Evolutionary conservation across 2,888 invertebrate genomes (phyloP).

Genomic region (Drosophila subquinaria): DNA sequence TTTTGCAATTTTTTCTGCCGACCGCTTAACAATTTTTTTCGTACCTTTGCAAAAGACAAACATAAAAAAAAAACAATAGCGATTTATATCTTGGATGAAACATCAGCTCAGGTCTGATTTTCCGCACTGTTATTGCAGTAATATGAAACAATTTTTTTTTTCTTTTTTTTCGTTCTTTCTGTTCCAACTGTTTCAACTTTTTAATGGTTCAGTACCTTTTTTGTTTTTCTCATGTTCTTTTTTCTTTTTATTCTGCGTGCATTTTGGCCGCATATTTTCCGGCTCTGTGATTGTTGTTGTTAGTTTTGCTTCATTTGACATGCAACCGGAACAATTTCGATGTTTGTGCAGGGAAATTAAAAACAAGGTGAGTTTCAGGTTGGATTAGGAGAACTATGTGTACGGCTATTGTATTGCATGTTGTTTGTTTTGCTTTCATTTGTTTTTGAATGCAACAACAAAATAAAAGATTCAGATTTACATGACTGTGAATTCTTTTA

Average conservation of each 20-base stretch:
- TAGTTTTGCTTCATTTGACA: slow-evolving; percentile 67
- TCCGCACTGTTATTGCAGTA: slow-evolving; percentile 72
- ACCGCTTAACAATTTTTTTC: slow-evolving; percentile 41
- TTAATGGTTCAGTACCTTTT: slow-evolving; percentile 7
- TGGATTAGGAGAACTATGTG: slow-evolving; percentile 37
- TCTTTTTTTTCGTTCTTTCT: slow-evolving; percentile 3
- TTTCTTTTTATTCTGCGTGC: slow-evolving; percentile 31
- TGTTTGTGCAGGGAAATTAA: slow-evolving; percentile 73
- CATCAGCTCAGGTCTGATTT: slow-evolving; percentile 63
- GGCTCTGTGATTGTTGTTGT: slow-evolving; percentile 39
- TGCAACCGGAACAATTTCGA: slow-evolving; percentile 71
- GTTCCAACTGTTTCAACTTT: slow-evolving; percentile 24
- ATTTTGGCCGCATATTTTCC: slow-evolving; percentile 68
- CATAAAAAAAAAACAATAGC: slow-evolving; percentile 21
- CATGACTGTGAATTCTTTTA: background rate
- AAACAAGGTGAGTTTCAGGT: slow-evolving; percentile 39
- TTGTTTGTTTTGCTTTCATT: slow-evolving; percentile 46
- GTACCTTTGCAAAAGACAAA: slow-evolving; percentile 39
- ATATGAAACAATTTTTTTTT: slow-evolving; percentile 58
- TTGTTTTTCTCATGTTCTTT: slow-evolving; percentile 1
- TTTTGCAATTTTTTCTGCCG: slow-evolving; percentile 37
- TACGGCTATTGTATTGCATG: slow-evolving; percentile 26
- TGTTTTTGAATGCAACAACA: slow-evolving; percentile 5
- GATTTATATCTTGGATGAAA: slow-evolving; percentile 56
- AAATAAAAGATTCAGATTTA: slow-evolving; percentile 14